Evolutionary conservation across 2,797 vertebrate species (phyloP), one percentile per base, ranked within the genome.

Genomic region (Halcyon leucocephala): DNA sequence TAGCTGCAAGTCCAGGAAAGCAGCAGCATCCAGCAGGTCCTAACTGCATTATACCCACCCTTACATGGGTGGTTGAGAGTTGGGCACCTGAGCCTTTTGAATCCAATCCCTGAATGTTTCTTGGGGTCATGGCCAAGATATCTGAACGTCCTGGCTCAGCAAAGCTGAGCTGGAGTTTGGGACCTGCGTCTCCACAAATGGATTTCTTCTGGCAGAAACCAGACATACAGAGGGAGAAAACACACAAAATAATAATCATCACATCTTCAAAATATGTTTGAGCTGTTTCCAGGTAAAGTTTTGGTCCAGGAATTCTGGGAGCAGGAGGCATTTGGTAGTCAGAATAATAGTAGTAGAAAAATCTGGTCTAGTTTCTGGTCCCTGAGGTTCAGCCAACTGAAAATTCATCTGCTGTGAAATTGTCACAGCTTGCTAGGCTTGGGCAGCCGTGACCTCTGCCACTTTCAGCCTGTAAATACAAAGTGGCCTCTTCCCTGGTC

Each of bases 261-360:
- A 60, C 46, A 3, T 88, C 77, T 93, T 93, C 82, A 91, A 90
- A 95, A 72, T 71, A 65, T 7, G 8, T 79, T 88, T 93, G 70
- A 88, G 62, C 72, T 64, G 24, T 19, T 86, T 89, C 57, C 81
- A 73, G 25, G 71, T 93, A 69, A 90, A 90, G 78, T 20, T 71
- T 80, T 83, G 5, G 26, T 71, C 76, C 41, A 85, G 91, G 46
- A 74, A 44, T 86, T 73, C 65, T 73, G 55, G 29, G 57, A 94
- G 19, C 51, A 73, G 55, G 44, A 77, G 66, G 80, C 48, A 55
- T 62, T 89, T 82, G 39, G 22, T 92, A 66, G 67, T 77, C 29
- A 52, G 49, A 65, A 8, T 46, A 84, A 46, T 11, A 90, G 62
- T 25, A 82, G 66, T 49, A 49, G 62, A 66, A 89, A 86, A 86